A percentile compares a stretch with the other conserved stretches of the same genome.
Conservation (phyloP, 2,888 invertebrate genomes). For the Nymphalis polychloros region DNA sequence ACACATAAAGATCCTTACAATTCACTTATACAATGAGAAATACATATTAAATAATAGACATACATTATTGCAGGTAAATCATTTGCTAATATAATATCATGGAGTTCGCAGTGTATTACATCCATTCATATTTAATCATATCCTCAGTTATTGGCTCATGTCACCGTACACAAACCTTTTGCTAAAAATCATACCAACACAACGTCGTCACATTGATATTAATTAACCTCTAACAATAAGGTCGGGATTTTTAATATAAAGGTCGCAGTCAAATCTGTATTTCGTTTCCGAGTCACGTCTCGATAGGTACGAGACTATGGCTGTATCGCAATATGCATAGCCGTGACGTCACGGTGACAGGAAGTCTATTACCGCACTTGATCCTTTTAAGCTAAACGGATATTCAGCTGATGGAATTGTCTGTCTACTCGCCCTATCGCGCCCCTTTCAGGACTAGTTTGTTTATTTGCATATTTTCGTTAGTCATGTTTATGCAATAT, state of each 20-base stretch:
- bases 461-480: background rate
- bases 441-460: constrained; percentile 26
- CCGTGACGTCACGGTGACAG: constrained; percentile 58
- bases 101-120: too few relatives aligned
- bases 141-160: too few relatives aligned
- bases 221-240: constrained; percentile 30
- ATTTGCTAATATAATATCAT: too few relatives aligned
- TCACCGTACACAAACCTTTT: background rate
- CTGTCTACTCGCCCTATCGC: constrained; percentile 46
- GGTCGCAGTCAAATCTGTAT: constrained; percentile 33
- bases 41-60: too few relatives aligned
- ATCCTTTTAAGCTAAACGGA: constrained; percentile 73
- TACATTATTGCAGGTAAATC: too few relatives aligned
- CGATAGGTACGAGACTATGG: background rate
- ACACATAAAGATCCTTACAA: too few relatives aligned
- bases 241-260: constrained; percentile 33
- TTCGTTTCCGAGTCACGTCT: constrained; percentile 45
- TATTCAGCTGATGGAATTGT: constrained; percentile 61
- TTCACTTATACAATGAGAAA: too few relatives aligned
- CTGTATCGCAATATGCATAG: constrained; percentile 16
- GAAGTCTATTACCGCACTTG: constrained; percentile 62
- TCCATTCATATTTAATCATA: too few relatives aligned
- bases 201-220: constrained; percentile 25
- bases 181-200: constrained; percentile 9
- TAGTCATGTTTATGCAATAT: background rate